Conservation (phyloP, 2,113 vertebrate species). For the Trinectes maculatus region DNA sequence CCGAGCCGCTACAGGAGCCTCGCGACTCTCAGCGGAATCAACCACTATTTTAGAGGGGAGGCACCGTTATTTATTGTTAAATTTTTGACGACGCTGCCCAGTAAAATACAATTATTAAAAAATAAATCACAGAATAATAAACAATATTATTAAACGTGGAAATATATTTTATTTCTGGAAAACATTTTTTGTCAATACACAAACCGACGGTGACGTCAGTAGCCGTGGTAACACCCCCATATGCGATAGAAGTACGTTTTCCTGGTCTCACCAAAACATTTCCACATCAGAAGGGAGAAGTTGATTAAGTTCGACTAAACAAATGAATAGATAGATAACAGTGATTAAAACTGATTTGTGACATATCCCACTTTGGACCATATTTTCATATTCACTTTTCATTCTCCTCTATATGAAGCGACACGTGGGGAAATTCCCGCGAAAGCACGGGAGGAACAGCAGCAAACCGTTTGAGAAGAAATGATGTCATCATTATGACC, state of each 20-base stretch:
- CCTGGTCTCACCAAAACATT: conserved; percentile 52
- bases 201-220: neutral
- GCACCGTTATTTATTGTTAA: rapidly evolving
- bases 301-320: neutral
- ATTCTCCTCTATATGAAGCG: neutral
- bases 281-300: neutral
- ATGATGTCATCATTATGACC: too few relatives aligned
- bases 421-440: conserved; percentile 58
- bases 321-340: rapidly evolving
- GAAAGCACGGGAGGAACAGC: neutral
- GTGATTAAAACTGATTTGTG: too few relatives aligned
- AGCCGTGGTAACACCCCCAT: neutral
- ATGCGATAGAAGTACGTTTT: neutral
- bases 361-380: too few relatives aligned
- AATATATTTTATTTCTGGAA: too few relatives aligned
- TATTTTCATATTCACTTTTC: conserved; percentile 3
- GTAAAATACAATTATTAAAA: too few relatives aligned
- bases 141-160: too few relatives aligned
- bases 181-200: neutral
- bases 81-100: rapidly evolving
- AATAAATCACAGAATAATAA: too few relatives aligned
- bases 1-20: conserved; percentile 31
- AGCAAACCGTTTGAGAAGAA: too few relatives aligned
- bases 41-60: conserved; percentile 58
- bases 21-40: conserved; percentile 27